Percentiles rank a stretch among this genome's conserved stretches.
These are phyloP conservation scores for Siniperca chuatsi DNA, from an alignment of 2,113 vertebrate genomes.

Conservation along the genomic window DNA sequence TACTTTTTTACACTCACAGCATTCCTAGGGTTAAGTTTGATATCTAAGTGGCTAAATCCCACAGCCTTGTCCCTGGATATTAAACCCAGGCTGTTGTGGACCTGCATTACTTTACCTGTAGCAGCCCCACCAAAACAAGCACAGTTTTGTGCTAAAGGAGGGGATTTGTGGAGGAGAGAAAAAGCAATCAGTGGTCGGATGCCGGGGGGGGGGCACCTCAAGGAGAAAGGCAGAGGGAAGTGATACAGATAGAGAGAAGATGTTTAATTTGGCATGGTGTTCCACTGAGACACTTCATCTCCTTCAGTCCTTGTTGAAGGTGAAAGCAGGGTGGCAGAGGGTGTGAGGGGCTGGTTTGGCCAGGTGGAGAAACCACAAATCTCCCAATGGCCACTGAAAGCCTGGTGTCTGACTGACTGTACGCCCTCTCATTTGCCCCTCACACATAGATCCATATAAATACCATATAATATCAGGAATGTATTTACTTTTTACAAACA, in stretches of 20 bases:
- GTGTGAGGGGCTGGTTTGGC: constrained; percentile 13
- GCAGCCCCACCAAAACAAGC: constrained; percentile 39
- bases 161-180: constrained; percentile 52
- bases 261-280: constrained; percentile 62
- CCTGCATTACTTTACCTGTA: constrained; percentile 35
- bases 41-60: constrained; percentile 24
- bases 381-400: constrained; percentile 30
- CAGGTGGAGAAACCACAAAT: constrained; percentile 53
- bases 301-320: constrained; percentile 51
- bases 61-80: constrained; percentile 23
- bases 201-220: constrained; percentile 9
- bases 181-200: constrained; percentile 65
- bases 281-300: constrained; percentile 68
- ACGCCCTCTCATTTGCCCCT: not conserved
- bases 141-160: constrained; percentile 43
- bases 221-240: constrained; percentile 47
- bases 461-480: not conserved
- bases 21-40: constrained; percentile 5
- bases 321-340: constrained; percentile 40
- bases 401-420: not conserved
- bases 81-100: constrained; percentile 24
- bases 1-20: not conserved
- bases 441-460: not conserved
- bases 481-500: not conserved
- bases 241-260: constrained; percentile 64